Conservation (phyloP, 1,140 invertebrate species). For the Bombus turneri region DNA sequence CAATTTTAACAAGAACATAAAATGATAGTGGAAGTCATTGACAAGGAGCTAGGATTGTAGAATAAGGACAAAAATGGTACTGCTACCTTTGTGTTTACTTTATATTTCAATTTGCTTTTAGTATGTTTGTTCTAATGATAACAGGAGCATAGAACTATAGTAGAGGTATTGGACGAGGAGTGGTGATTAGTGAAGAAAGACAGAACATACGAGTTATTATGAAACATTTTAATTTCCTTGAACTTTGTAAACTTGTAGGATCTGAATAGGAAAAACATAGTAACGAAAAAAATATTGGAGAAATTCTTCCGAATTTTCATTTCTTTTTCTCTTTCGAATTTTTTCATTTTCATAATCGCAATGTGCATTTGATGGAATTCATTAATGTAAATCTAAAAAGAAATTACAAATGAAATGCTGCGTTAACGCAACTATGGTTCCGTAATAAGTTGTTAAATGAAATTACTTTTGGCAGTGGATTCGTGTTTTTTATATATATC, state of each 20-base stretch:
- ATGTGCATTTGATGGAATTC: background rate
- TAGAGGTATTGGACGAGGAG: background rate
- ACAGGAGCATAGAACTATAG: background rate
- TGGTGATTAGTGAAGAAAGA: background rate
- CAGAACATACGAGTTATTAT: background rate
- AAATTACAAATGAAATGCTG: background rate
- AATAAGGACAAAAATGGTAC: background rate
- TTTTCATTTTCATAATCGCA: background rate
- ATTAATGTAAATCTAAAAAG: background rate
- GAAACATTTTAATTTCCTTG: background rate
- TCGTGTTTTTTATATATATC: too few relatives aligned
- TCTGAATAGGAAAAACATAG: background rate
- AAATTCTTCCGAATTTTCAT: too few relatives aligned
- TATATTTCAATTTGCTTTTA: background rate
- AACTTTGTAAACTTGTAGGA: background rate
- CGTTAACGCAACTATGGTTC: background rate
- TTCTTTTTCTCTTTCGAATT: background rate
- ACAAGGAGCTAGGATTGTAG: background rate
- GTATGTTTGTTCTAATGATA: background rate
- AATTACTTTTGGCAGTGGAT: background rate
- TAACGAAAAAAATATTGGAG: too few relatives aligned
- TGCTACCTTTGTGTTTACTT: background rate
- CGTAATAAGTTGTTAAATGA: background rate
- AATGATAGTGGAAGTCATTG: background rate
- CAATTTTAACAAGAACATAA: background rate